Percentiles rank a stretch among this genome's conserved stretches.
Evolutionary conservation across 2,113 vertebrate genomes (phyloP).

Genomic region (Rhinopomastus cyanomelas): DNA sequence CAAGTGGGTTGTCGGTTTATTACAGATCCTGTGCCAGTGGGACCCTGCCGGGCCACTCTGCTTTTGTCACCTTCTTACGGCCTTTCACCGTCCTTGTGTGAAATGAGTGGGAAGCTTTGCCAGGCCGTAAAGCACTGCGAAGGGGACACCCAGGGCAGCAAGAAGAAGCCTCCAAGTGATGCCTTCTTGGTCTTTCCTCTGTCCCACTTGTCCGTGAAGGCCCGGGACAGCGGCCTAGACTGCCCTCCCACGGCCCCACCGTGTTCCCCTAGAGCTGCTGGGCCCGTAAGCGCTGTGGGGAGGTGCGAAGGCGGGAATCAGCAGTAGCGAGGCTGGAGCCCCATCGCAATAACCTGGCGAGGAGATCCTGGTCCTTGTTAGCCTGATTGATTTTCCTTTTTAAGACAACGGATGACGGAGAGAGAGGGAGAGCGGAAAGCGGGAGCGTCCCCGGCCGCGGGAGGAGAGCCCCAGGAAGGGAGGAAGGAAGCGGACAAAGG

Average conservation of each 20-base stretch:
- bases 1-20: background rate
- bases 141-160: background rate
- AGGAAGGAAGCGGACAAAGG: background rate
- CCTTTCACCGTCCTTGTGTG: background rate
- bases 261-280: accelerated
- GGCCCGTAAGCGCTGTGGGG: background rate
- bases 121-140: background rate
- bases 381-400: background rate
- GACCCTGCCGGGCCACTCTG: background rate
- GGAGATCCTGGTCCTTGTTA: background rate
- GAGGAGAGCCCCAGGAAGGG: too few species aligned
- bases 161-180: background rate
- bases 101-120: background rate
- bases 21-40: background rate
- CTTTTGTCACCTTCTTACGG: background rate
- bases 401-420: background rate
- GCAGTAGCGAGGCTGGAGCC: accelerated
- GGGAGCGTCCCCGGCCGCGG: background rate
- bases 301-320: too few species aligned
- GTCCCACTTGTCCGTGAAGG: background rate
- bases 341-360: background rate
- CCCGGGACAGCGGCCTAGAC: background rate
- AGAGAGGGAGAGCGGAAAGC: accelerated
- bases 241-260: background rate
- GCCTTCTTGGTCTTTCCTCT: background rate